Evolutionary conservation across 2,113 vertebrate genomes (phyloP).

Genomic region (Opisthocomus hoazin): DNA sequence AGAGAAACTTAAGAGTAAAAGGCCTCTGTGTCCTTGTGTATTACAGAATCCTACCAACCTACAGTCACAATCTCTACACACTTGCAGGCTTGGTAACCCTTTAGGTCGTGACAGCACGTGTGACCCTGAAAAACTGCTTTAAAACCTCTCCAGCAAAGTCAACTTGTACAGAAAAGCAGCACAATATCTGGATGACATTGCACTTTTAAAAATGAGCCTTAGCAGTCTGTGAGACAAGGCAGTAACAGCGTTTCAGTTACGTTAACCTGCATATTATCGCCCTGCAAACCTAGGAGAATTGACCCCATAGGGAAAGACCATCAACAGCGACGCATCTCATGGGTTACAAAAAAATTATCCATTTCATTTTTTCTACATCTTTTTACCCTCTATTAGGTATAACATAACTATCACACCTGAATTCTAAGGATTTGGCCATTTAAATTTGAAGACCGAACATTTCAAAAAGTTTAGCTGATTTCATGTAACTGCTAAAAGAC

Average conservation of each 20-base stretch:
- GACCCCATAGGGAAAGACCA: neutral
- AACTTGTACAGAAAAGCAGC: neutral
- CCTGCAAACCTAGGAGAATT: neutral
- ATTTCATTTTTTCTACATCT: neutral
- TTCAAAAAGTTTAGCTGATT: neutral
- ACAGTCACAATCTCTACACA: neutral
- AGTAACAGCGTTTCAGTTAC: neutral
- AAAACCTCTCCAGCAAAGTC: neutral
- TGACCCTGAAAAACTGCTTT: neutral
- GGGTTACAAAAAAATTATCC: neutral
- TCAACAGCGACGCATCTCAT: neutral
- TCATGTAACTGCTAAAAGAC: neutral
- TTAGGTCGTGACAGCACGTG: neutral
- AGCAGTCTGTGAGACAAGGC: neutral
- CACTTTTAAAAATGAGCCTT: neutral
- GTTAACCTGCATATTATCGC: neutral
- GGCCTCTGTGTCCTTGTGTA: accelerated
- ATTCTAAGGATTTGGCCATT: neutral
- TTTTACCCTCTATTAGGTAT: neutral
- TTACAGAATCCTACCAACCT: neutral
- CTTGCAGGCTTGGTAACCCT: neutral
- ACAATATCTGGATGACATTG: neutral
- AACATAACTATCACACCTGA: accelerated
- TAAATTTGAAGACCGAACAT: neutral
- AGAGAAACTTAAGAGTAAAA: neutral